Evolutionary conservation across 2,797 vertebrate species (phyloP), one percentile per base, ranked within the genome.

Genomic region (Phoxinus dragarum): DNA sequence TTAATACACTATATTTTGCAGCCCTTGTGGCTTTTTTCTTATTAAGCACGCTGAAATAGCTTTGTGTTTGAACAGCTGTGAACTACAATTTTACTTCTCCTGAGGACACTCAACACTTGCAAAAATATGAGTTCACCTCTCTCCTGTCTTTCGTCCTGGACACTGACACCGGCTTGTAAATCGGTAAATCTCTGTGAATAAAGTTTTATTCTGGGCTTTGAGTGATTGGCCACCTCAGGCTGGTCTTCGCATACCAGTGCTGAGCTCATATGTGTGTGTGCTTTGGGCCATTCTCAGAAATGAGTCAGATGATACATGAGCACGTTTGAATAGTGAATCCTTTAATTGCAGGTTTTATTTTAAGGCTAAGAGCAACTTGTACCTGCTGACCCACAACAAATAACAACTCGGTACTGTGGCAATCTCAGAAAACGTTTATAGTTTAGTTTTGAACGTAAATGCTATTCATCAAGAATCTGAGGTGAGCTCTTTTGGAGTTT

Each of bases 261-360:
- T 92, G 92, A 92, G 90, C 90, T 93, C 89, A 93, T 93, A 86
- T 93, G 90, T 94, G 88, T 93, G 89, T 59, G 56, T 94, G 80
- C 84, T 74, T 93, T 93, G 90, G 91, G 86, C 88, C 73, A 81
- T 81, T 77, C 82, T 82, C 36, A 69, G 40, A 81, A 77, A 82
- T 87, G 76, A 92, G 91, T 92, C 92, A 92, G 89, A 88, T 90
- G 88, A 91, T 84, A 87, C 87, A 88, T 84, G 87, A 92, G 90
- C 87, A 88, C 93, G 89, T 93, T 93, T 93, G 89, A 86, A 89
- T 88, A 92, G 91, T 88, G 84, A 90, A 87, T 93, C 86, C 87
- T 88, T 90, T 93, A 93, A 92, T 92, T 93, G 84, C 71, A 84
- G 83, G 82, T 88, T 92, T 88, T 84, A 90, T 88, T 77, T 91